Evolutionary conservation across 1,140 invertebrate genomes (phyloP), one percentile per base, ranked within the genome.

Genomic region (Diachasma alloeum): DNA sequence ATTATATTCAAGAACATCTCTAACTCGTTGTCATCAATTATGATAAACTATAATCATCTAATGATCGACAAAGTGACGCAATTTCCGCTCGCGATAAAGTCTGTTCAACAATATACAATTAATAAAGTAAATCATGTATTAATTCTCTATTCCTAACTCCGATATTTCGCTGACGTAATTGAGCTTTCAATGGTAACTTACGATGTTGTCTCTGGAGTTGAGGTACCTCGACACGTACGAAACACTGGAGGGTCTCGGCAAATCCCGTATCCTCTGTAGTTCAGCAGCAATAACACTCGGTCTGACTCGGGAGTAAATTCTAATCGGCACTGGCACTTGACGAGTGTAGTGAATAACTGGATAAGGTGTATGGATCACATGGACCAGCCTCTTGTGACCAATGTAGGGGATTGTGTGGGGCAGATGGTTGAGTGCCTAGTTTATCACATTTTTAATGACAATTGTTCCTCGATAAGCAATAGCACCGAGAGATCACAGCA

Each of bases 211-310:
- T 87, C 93, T 93, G 76, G 94, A 94, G 88, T 94, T 94, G 87
- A 95, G 92, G 89, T 93, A 96, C 82, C 94, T 92, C 79, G 94
- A 94, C 71, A 92, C 90, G 84, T 94, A 92, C 71, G 92, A 93
- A 59, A 91, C 81, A 69, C 81, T 85, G 5, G 90, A 88, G 0
- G 93, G 92, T 81, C 93, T 92, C 70, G 91, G 90, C 79, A 93
- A 91, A 74, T 91, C 85, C 84, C 91, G 91, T 90, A 95, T 95
- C 85, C 94, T 91, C 88, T 94, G 93, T 83, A 94, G 91, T 86
- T 95, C 94, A 15, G 91, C 91, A 80, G 93, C 91, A 81, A 95
- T 90, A 42, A 94, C 91, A 74, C 94, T 94, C 44, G 94, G 93
- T 63, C 94, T 91, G 75, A 93, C 91, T 76, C 93, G 89, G 78